Evolutionary conservation across 2,888 invertebrate species (phyloP).

Genomic region (Dicranocentrus wangi): DNA sequence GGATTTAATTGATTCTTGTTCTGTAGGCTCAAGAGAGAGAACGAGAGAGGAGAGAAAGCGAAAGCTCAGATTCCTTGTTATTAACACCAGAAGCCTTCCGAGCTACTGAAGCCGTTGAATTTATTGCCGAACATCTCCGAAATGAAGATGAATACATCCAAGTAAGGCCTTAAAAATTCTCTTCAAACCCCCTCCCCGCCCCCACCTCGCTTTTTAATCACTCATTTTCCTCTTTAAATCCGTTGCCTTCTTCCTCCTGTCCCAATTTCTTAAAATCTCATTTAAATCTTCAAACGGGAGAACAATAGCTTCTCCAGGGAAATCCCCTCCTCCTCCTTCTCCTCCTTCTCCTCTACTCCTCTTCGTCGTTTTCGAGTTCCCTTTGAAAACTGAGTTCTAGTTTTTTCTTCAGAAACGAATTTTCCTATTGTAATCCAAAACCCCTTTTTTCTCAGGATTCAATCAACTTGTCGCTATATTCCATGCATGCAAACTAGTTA

Average conservation of each 20-base stretch:
- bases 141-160: constrained; percentile 99
- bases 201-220: background rate
- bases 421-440: too few relatives aligned
- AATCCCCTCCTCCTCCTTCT: too few relatives aligned
- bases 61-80: constrained; percentile 91
- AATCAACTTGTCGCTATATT: too few relatives aligned
- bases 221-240: too few relatives aligned
- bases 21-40: constrained; percentile 72
- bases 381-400: too few relatives aligned
- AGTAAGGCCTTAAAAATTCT: constrained; percentile 80
- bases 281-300: background rate
- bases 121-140: constrained; percentile 97
- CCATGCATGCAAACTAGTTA: too few relatives aligned
- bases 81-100: constrained; percentile 94
- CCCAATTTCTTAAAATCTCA: too few relatives aligned
- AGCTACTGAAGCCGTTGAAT: constrained; percentile 97
- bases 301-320: too few relatives aligned
- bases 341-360: too few relatives aligned
- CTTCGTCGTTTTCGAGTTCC: too few relatives aligned
- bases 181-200: background rate
- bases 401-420: too few relatives aligned
- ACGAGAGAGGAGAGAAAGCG: constrained; percentile 83
- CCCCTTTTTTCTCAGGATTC: too few relatives aligned
- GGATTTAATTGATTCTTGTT: background rate
- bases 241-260: background rate